Conservation (phyloP, 2,797 vertebrate species). For the Allochrocebus solatus region DNA sequence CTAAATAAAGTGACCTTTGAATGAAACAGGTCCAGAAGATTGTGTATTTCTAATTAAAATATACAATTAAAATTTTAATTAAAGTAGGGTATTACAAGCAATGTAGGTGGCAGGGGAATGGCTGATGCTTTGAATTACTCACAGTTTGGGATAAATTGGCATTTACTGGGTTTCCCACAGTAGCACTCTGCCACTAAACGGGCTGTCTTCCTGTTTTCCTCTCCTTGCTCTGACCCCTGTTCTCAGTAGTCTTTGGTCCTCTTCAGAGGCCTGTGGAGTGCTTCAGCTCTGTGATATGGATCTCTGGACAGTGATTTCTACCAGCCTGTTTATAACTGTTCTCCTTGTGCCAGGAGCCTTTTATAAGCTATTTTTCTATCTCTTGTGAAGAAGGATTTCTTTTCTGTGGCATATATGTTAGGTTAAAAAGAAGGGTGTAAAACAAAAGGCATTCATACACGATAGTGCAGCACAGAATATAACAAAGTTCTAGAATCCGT, state of each 20-base stretch:
- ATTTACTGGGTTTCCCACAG: conserved; percentile 57
- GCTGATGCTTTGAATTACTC: conserved; percentile 67
- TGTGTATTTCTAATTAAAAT: conserved; percentile 80
- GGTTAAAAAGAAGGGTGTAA: background rate
- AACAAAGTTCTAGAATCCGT: background rate
- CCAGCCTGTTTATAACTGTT: conserved; percentile 20
- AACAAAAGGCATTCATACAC: background rate
- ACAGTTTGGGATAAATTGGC: conserved; percentile 65
- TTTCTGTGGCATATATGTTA: background rate
- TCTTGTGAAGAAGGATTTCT: conserved; percentile 28
- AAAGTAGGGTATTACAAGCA: conserved; percentile 70
- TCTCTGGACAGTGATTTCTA: conserved; percentile 14
- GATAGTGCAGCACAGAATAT: background rate
- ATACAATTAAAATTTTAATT: conserved; percentile 79
- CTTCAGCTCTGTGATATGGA: background rate
- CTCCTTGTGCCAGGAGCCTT: background rate
- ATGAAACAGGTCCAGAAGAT: conserved; percentile 74
- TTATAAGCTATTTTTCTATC: conserved; percentile 19
- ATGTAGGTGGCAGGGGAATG: conserved; percentile 66
- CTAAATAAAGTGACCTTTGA: conserved; percentile 76
- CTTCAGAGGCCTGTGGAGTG: background rate
- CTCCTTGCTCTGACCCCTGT: background rate
- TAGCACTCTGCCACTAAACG: background rate
- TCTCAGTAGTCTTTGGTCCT: background rate
- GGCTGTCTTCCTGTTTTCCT: background rate